Evolutionary conservation across 2,888 invertebrate genomes (phyloP).

Genomic region (Oligia strigilis): DNA sequence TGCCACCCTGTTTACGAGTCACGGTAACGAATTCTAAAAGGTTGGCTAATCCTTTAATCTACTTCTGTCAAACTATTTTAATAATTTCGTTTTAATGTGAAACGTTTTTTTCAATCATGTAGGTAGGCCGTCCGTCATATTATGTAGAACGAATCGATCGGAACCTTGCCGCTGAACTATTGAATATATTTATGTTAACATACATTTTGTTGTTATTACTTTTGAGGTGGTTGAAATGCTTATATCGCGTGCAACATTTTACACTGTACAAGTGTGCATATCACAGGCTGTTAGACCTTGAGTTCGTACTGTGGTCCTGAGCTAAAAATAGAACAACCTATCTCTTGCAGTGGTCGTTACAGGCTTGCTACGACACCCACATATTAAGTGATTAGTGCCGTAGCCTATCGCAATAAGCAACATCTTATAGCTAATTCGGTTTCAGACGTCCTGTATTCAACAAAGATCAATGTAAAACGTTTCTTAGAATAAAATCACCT

Average conservation of each 20-base stretch:
- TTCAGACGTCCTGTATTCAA: background rate
- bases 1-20: background rate
- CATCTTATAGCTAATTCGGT: background rate
- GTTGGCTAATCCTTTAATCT: background rate
- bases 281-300: constrained; percentile 36
- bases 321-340: constrained; percentile 45
- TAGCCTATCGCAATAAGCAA: constrained; percentile 15
- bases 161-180: constrained; percentile 9
- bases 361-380: constrained; percentile 42
- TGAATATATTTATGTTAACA: constrained; percentile 9
- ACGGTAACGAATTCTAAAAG: background rate
- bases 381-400: constrained; percentile 39
- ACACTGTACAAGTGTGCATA: constrained; percentile 14
- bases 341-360: constrained; percentile 20
- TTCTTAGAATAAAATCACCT: background rate
- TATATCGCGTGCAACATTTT: constrained; percentile 16
- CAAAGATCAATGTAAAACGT: constrained; percentile 22
- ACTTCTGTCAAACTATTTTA: background rate
- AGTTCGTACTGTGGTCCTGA: constrained; percentile 27
- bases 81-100: background rate
- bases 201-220: constrained; percentile 13
- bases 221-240: constrained; percentile 18
- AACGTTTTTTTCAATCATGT: constrained; percentile 16
- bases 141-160: constrained; percentile 24
- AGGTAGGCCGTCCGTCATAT: background rate